Base-by-base conservation (phyloP, 2,113 vertebrate genomes). In the Solea solea region DNA sequence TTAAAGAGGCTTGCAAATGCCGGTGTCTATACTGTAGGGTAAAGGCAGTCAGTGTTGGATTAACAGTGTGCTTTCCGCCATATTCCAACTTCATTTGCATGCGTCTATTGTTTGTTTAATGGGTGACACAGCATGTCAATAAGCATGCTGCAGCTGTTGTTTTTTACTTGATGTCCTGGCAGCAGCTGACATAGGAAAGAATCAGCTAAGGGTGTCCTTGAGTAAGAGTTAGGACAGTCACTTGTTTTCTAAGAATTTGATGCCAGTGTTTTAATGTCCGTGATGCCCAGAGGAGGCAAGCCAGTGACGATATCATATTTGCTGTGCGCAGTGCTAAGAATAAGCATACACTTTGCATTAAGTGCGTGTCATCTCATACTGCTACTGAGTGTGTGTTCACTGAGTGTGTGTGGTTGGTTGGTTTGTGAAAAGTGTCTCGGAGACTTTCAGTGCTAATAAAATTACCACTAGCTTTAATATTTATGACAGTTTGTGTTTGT, bases 51-150 rank as follows among this genome's bases (percentile, higher is more conserved):
- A 10, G 40, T 27, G 52, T 52, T 5, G 55, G 71, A 64, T 75
- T 64, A 63, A 27, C 28, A 46, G 12, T 39, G 13, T 28, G 50
- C n/a, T 65, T 42, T 58, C 51, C 66, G 57, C 55, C 58, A 57
- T 34, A 6, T 5, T 52, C 4, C 2, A 51, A 54, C 69, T 58
- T 64, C 51, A 83, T 78, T 74, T 59, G 69, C 51, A 40, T 66
- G 59, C 50, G 27, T 41, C 59, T 15, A 48, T 59, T 46, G 72
- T 73, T 74, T 80, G 75, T 75, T 64, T 76, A 14, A 71, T 44
- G 42, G 57, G 41, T 25, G 25, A 68, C 62, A 50, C 64, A 69
- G 61, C 55, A 8, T 68, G 59, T 68, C 7, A 58, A 62, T 83
- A 34, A 75, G 54, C 53, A 3, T 55, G 41, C 53, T 74, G 67